Evolutionary conservation across 2,113 vertebrate species (phyloP).

Genomic region (Triplophysa rosa): DNA sequence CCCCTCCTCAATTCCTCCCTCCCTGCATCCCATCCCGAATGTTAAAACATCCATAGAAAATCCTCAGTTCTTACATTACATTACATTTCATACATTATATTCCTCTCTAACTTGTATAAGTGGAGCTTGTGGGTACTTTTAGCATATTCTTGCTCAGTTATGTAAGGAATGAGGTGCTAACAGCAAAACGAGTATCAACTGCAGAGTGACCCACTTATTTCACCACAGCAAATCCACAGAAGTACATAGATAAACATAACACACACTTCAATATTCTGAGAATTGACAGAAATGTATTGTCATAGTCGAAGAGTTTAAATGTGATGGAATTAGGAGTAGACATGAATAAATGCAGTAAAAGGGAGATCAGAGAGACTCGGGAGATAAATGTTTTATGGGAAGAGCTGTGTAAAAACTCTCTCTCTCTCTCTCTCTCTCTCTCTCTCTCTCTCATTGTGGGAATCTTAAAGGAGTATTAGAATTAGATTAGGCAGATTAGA

Average conservation of each 20-base stretch:
- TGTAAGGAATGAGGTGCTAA: constrained; percentile 32
- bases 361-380: neutral
- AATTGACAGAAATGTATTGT: neutral
- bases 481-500: constrained; percentile 33
- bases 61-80: neutral
- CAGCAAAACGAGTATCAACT: constrained; percentile 37
- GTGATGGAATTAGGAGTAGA: neutral
- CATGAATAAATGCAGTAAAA: constrained; percentile 14
- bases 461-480: constrained; percentile 4
- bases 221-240: constrained; percentile 29
- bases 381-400: constrained; percentile 41
- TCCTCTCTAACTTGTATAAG: constrained; percentile 31
- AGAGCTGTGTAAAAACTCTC: constrained; percentile 11
- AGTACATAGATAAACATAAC: constrained; percentile 24
- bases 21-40: neutral
- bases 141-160: constrained; percentile 32
- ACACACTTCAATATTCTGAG: neutral
- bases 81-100: neutral
- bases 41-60: constrained; percentile 11
- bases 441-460: neutral
- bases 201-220: constrained; percentile 51
- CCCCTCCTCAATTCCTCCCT: neutral
- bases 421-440: neutral
- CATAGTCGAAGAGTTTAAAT: neutral
- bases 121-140: constrained; percentile 31